A percentile compares a stretch with the other conserved stretches of the same genome.
These are phyloP conservation scores for Neelides sp. DNA, from an alignment of 1,140 invertebrate species.

Conservation along the genomic window DNA sequence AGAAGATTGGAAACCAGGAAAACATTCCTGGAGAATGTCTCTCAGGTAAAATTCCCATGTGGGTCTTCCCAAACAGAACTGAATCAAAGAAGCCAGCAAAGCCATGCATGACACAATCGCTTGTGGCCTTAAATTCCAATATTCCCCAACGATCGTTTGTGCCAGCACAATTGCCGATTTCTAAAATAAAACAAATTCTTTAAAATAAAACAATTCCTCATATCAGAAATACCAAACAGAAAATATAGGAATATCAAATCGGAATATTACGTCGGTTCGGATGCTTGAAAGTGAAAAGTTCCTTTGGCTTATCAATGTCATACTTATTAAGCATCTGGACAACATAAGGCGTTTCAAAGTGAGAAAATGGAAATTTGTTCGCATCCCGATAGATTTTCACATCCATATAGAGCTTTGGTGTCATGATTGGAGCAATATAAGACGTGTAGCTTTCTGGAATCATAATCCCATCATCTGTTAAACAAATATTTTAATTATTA, in stretches of 20 bases:
- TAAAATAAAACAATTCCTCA: not conserved
- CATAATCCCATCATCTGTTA: slow-evolving; percentile 68
- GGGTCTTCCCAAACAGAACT: slow-evolving; percentile 67
- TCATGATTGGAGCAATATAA: slow-evolving; percentile 74
- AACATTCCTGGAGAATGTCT: slow-evolving; percentile 84
- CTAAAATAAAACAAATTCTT: slow-evolving; percentile 35
- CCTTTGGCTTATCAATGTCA: slow-evolving; percentile 61
- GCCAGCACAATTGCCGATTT: slow-evolving; percentile 53
- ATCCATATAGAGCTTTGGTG: slow-evolving; percentile 61
- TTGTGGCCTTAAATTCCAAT: slow-evolving; percentile 53
- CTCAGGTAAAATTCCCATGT: slow-evolving; percentile 73
- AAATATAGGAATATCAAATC: slow-evolving; percentile 8
- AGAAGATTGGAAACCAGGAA: slow-evolving; percentile 94
- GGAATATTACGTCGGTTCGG: slow-evolving; percentile 51
- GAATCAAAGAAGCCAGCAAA: slow-evolving; percentile 93
- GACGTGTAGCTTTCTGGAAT: slow-evolving; percentile 86
- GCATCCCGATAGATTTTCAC: slow-evolving; percentile 45
- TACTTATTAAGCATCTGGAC: slow-evolving; percentile 83
- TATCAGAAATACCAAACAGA: slow-evolving; percentile 2
- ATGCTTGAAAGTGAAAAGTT: slow-evolving; percentile 78
- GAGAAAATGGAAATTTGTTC: slow-evolving; percentile 45
- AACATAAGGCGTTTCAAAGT: slow-evolving; percentile 82
- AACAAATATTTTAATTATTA: slow-evolving; percentile 16
- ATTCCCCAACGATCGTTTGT: slow-evolving; percentile 52
- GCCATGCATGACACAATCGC: slow-evolving; percentile 74